Evolutionary conservation across 2,888 invertebrate genomes (phyloP).

Genomic region (Athripsodes cinereus): DNA sequence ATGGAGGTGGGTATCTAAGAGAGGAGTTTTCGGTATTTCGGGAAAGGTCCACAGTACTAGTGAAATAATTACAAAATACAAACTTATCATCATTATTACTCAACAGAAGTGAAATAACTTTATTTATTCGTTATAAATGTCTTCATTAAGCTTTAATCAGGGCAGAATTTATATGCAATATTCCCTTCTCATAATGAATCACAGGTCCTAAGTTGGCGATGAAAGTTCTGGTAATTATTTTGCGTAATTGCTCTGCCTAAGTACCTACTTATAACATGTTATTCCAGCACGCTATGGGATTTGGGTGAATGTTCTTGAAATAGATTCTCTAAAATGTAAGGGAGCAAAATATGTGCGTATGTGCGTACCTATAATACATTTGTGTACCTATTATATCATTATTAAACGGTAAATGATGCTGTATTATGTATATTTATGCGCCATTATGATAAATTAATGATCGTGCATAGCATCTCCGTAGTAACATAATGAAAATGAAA

Average conservation of each 20-base stretch:
- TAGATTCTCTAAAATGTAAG: not conserved
- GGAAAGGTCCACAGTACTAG: too few species aligned
- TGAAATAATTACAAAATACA: not conserved
- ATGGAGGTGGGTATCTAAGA: too few species aligned
- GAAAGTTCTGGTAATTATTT: slow-evolving; percentile 2
- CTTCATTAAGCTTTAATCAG: slow-evolving; percentile 1
- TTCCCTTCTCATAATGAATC: slow-evolving; percentile 1
- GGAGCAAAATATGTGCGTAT: not conserved
- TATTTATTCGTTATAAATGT: slow-evolving; percentile 2
- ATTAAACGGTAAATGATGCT: not conserved
- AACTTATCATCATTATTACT: not conserved
- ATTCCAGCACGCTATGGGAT: not conserved
- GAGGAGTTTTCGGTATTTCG: too few species aligned
- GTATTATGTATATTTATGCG: not conserved
- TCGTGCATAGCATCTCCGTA: not conserved
- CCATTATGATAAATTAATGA: not conserved
- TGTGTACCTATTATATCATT: not conserved
- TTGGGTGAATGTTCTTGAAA: not conserved
- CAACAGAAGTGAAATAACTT: not conserved
- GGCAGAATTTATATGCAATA: slow-evolving; percentile 1
- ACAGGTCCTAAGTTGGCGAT: slow-evolving; percentile 1
- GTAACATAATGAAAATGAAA: too few species aligned
- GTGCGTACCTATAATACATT: not conserved
- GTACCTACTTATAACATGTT: not conserved
- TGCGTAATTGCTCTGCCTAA: not conserved